A percentile compares a stretch with the other conserved stretches of the same genome.
Conservation (phyloP, 2,797 vertebrate genomes). For the Serranus cabrilla region DNA sequence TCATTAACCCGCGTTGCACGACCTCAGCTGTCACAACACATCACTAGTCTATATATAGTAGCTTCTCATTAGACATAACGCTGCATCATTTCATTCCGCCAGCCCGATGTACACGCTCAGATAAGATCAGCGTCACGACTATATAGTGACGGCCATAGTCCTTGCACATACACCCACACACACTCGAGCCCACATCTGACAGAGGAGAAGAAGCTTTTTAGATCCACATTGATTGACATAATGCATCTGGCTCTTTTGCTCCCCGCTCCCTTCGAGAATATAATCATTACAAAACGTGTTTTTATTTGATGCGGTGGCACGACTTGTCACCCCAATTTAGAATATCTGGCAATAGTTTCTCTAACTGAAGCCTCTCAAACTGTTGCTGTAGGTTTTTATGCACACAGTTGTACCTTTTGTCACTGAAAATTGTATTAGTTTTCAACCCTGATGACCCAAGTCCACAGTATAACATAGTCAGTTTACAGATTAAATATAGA, state of each 20-base stretch:
- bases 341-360: slow-evolving; percentile 14
- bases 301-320: neutral
- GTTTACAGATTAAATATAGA: neutral
- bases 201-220: slow-evolving; percentile 19
- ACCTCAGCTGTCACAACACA: slow-evolving; percentile 53
- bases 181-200: neutral
- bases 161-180: slow-evolving; percentile 14
- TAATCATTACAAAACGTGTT: slow-evolving; percentile 44
- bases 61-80: slow-evolving; percentile 50
- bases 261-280: neutral
- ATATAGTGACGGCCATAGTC: slow-evolving; percentile 4
- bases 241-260: slow-evolving; percentile 38
- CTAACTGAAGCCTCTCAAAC: slow-evolving; percentile 2
- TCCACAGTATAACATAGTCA: neutral
- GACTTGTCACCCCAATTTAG: neutral
- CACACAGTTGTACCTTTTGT: neutral
- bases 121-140: slow-evolving; percentile 49
- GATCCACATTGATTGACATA: slow-evolving; percentile 41
- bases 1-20: slow-evolving; percentile 32
- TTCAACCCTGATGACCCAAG: neutral
- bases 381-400: neutral
- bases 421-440: neutral
- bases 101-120: slow-evolving; percentile 38
- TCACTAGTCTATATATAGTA: slow-evolving; percentile 53
- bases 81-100: slow-evolving; percentile 48